phyloP scores from a whole-genome alignment of 2,888 invertebrate genomes.

The Chironomus tentans region DNA sequence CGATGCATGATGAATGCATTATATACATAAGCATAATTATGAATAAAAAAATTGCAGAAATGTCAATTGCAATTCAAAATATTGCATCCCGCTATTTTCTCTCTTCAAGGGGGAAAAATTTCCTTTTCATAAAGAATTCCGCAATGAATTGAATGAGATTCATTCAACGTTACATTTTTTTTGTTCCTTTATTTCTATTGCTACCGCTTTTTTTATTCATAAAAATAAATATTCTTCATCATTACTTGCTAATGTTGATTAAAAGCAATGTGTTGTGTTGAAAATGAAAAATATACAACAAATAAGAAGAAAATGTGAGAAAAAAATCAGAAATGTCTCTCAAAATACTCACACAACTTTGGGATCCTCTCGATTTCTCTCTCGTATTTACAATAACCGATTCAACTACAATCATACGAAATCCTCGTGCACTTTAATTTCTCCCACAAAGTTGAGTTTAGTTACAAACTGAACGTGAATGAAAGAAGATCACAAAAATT shows the following conservation, averaged over 20 bases:
- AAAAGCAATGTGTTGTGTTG: background rate
- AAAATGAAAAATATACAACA: background rate
- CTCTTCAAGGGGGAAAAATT: background rate
- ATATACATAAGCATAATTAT: background rate
- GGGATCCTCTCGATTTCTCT: background rate
- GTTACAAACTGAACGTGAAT: too few species aligned
- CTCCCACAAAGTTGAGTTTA: background rate
- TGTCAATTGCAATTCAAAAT: constrained; percentile 4
- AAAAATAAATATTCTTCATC: background rate
- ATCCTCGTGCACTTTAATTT: background rate
- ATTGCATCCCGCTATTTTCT: background rate
- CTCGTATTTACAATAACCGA: background rate
- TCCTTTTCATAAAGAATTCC: background rate
- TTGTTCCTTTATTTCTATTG: background rate
- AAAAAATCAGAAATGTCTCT: background rate
- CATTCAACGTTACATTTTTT: background rate
- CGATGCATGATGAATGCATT: background rate
- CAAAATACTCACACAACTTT: background rate
- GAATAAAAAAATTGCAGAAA: background rate
- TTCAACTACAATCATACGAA: background rate
- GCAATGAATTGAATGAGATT: background rate
- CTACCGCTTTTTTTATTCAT: background rate
- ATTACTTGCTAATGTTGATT: background rate
- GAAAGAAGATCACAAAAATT: too few species aligned
- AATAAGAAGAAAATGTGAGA: background rate